Evolutionary conservation across 2,888 invertebrate genomes (phyloP).

Genomic region (Papilio protenor): DNA sequence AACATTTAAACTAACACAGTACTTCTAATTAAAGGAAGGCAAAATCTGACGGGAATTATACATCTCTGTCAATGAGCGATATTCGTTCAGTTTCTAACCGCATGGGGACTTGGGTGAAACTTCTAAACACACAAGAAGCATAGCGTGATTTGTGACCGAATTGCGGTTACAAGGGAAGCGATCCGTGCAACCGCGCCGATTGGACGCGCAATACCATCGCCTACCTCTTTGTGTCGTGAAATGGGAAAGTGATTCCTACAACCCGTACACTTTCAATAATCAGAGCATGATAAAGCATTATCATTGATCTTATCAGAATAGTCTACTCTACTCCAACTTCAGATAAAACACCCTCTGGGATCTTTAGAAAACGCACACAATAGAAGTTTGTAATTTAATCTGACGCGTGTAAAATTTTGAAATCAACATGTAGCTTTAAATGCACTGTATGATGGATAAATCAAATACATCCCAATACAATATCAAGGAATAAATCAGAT

Average conservation of each 20-base stretch:
- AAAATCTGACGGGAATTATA: neutral
- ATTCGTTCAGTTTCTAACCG: conserved; percentile 27
- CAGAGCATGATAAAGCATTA: conserved; percentile 19
- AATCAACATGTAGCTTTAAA: neutral
- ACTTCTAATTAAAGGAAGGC: neutral
- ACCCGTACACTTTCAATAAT: conserved; percentile 18
- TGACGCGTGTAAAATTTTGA: neutral
- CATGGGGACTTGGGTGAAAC: conserved; percentile 41
- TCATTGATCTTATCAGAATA: neutral
- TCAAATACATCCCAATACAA: neutral
- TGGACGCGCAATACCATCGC: conserved; percentile 58
- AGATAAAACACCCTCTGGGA: no score
- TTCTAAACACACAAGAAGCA: conserved; percentile 42
- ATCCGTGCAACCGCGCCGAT: conserved; percentile 67
- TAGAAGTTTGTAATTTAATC: neutral
- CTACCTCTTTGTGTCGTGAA: conserved; percentile 48
- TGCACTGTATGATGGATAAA: neutral
- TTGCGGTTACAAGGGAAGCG: conserved; percentile 72
- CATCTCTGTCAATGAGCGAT: conserved; percentile 18
- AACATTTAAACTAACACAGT: neutral
- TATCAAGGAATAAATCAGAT: conserved; percentile 5
- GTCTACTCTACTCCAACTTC: neutral
- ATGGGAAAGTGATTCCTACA: conserved; percentile 50
- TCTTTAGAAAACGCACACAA: neutral
- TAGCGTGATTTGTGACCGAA: conserved; percentile 62